phyloP scores from a whole-genome alignment of 2,113 vertebrate genomes.

The Peromyscus maniculatus region DNA sequence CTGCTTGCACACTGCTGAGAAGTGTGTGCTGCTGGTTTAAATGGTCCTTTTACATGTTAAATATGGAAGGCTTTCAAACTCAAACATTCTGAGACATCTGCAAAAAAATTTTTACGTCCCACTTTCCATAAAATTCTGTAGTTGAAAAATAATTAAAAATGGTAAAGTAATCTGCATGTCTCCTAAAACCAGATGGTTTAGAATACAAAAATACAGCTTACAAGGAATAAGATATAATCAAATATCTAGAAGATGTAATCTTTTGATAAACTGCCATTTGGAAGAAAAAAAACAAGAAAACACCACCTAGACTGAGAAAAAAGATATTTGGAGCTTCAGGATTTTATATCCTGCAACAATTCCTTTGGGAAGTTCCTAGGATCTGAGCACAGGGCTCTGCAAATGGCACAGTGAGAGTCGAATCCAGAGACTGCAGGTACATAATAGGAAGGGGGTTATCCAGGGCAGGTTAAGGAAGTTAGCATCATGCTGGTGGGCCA shows the following conservation, averaged over 20 bases:
- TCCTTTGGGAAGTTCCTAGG: neutral
- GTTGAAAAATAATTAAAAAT: conserved; percentile 8
- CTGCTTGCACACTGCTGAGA: neutral
- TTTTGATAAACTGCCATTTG: conserved; percentile 1
- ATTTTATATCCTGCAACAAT: neutral
- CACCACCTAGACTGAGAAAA: neutral
- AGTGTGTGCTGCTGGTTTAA: neutral
- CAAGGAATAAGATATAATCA: neutral
- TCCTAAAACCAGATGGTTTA: neutral
- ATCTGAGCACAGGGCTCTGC: neutral
- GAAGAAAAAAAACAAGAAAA: neutral
- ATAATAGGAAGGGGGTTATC: neutral
- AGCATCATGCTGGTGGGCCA: neutral
- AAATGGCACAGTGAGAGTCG: neutral
- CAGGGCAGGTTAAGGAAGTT: neutral
- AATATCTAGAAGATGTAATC: neutral
- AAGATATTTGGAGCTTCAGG: neutral
- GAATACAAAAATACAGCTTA: neutral
- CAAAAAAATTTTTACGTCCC: neutral
- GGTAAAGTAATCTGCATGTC: neutral
- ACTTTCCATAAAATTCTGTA: conserved; percentile 25
- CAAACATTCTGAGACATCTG: neutral
- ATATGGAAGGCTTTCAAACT: neutral
- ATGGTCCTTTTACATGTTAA: neutral
- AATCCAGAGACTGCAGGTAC: neutral